These are phyloP conservation scores for Eilema depressum DNA, from an alignment of 2,888 invertebrate species.

Conservation along the genomic window DNA sequence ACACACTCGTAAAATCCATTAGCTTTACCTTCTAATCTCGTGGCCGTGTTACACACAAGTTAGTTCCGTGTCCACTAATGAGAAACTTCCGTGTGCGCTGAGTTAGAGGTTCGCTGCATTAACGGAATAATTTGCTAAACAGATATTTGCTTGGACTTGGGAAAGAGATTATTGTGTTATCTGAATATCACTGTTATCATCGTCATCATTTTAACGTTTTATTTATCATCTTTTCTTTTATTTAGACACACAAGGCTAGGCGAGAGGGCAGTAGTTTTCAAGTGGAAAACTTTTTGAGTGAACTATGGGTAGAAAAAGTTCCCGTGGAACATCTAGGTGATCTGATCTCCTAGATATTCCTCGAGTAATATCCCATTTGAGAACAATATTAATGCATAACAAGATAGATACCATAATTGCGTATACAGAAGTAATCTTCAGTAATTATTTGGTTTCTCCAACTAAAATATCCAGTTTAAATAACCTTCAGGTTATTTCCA, in stretches of 20 bases:
- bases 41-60: conserved; percentile 5
- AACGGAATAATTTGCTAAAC: conserved; percentile 14
- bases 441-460: neutral
- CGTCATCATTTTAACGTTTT: neutral
- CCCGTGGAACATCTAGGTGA: too few species aligned
- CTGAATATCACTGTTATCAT: neutral
- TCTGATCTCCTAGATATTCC: too few species aligned
- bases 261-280: too few species aligned
- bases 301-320: too few species aligned
- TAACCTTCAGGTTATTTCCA: neutral
- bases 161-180: neutral
- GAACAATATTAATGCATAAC: too few species aligned
- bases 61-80: conserved; percentile 18
- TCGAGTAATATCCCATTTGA: too few species aligned
- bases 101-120: conserved; percentile 14
- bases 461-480: neutral
- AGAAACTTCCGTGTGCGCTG: conserved; percentile 17
- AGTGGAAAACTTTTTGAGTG: too few species aligned
- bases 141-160: neutral
- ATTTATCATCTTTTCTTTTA: too few species aligned
- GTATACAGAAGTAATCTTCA: neutral
- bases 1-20: conserved; percentile 17
- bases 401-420: neutral
- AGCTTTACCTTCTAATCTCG: conserved; percentile 16
- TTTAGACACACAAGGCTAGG: too few species aligned